Evolutionary conservation across 2,888 invertebrate species (phyloP).

Genomic region (Trypoxylon attenuatum): DNA sequence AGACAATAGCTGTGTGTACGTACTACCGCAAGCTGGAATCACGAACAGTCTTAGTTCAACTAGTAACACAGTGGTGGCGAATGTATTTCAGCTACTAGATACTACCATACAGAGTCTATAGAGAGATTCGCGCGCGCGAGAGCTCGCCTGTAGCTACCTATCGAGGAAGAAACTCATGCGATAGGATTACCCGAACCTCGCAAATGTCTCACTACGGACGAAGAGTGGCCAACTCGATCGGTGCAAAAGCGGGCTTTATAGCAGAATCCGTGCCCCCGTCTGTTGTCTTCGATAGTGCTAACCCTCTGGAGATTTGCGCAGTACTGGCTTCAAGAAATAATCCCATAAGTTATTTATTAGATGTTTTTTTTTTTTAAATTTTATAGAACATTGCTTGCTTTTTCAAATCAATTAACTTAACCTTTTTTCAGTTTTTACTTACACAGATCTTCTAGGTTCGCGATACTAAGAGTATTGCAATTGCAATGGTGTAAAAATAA

Average conservation of each 20-base stretch:
- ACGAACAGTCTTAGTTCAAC: not conserved
- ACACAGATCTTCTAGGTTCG: too few relatives aligned
- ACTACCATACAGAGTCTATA: slow-evolving; percentile 17
- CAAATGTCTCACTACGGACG: slow-evolving; percentile 22
- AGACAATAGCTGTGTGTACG: not conserved
- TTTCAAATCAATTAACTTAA: too few relatives aligned
- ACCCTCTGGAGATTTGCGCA: too few relatives aligned
- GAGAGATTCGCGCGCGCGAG: slow-evolving; percentile 17
- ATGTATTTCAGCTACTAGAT: slow-evolving; percentile 37
- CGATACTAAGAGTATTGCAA: too few relatives aligned
- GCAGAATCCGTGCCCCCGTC: slow-evolving; percentile 11
- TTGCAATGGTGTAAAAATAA: too few relatives aligned
- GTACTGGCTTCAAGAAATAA: too few relatives aligned
- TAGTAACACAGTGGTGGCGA: slow-evolving; percentile 14
- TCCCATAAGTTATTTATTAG: too few relatives aligned
- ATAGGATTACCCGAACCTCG: slow-evolving; percentile 32
- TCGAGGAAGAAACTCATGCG: slow-evolving; percentile 29
- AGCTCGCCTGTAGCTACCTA: slow-evolving; percentile 10
- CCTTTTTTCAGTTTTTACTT: too few relatives aligned
- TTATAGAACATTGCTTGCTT: too few relatives aligned
- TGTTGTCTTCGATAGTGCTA: slow-evolving; percentile 7
- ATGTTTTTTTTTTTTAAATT: too few relatives aligned
- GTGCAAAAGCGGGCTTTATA: slow-evolving; percentile 9
- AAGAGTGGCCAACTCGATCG: slow-evolving; percentile 21
- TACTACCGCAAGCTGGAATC: not conserved